phyloP scores from a whole-genome alignment of 2,888 invertebrate genomes.

The Machimus rusticus region DNA sequence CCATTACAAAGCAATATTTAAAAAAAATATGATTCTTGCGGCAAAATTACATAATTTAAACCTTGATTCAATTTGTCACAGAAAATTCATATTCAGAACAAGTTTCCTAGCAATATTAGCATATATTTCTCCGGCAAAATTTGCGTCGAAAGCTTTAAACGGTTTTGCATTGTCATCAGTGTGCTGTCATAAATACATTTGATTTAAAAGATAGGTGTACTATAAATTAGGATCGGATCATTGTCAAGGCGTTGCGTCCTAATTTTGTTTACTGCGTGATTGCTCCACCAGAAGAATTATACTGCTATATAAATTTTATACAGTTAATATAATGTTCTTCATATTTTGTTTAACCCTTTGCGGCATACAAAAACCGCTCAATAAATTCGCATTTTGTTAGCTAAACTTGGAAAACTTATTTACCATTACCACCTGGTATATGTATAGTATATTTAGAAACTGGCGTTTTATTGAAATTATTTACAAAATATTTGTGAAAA shows the following conservation, averaged over 20 bases:
- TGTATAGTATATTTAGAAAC: no score
- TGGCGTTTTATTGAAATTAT: no score
- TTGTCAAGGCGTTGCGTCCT: neutral
- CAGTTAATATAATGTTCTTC: no score
- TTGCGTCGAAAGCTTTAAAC: neutral
- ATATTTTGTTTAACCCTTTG: no score
- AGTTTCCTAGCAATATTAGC: neutral
- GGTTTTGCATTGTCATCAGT: neutral
- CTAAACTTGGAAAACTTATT: no score
- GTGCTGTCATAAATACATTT: neutral
- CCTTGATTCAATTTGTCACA: neutral
- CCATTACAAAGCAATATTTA: no score
- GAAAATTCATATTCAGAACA: neutral
- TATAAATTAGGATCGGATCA: neutral
- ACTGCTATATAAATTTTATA: no score
- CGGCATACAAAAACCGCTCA: no score
- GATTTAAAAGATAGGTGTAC: neutral
- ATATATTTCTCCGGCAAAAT: neutral
- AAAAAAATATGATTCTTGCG: neutral
- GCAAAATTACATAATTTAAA: neutral
- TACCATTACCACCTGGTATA: no score
- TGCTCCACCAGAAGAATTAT: neutral
- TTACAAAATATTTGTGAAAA: no score
- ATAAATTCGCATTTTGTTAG: no score
- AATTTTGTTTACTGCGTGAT: neutral